A percentile compares a stretch with the other conserved stretches of the same genome.
Evolutionary conservation across 2,888 invertebrate species (phyloP).

Genomic region (Leptodirus hochenwartii): DNA sequence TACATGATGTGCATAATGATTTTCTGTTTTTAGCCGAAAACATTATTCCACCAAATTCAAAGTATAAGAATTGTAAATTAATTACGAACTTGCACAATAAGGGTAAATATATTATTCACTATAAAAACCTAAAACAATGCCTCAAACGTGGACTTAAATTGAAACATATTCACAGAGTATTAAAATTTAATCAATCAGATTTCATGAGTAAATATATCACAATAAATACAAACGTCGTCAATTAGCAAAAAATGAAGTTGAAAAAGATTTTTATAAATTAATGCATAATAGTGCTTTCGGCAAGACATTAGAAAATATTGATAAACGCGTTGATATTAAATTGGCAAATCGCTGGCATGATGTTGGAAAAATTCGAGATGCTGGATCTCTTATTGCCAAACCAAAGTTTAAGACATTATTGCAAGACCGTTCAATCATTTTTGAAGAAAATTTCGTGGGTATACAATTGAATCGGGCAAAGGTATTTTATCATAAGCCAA

Average conservation of each 20-base stretch:
- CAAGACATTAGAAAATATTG: conserved; percentile 26
- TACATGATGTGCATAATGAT: conserved; percentile 6
- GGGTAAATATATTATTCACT: conserved; percentile 6
- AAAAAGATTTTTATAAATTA: conserved; percentile 16
- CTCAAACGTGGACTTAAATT: conserved; percentile 17
- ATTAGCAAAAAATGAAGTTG: conserved; percentile 8
- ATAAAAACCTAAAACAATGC: conserved; percentile 18
- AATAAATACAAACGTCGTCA: conserved; percentile 9
- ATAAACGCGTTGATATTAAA: conserved; percentile 21
- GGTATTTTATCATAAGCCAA: conserved; percentile 21
- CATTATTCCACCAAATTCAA: conserved; percentile 4
- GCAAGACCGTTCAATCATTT: conserved; percentile 16
- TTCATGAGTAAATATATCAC: conserved; percentile 21
- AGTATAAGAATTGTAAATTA: conserved; percentile 4
- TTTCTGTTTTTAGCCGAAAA: conserved; percentile 4
- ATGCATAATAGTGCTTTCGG: conserved; percentile 20
- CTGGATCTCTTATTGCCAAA: conserved; percentile 17
- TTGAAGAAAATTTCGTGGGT: conserved; percentile 20
- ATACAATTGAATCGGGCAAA: conserved; percentile 16
- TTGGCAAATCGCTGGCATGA: conserved; percentile 15
- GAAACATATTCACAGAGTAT: conserved; percentile 16
- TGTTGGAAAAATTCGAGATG: conserved; percentile 16
- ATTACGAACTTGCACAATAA: conserved; percentile 7
- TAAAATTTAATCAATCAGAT: conserved; percentile 18
- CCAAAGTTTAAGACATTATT: conserved; percentile 21